Evolutionary conservation across 2,113 vertebrate genomes (phyloP).

Genomic region (Meriones unguiculatus): DNA sequence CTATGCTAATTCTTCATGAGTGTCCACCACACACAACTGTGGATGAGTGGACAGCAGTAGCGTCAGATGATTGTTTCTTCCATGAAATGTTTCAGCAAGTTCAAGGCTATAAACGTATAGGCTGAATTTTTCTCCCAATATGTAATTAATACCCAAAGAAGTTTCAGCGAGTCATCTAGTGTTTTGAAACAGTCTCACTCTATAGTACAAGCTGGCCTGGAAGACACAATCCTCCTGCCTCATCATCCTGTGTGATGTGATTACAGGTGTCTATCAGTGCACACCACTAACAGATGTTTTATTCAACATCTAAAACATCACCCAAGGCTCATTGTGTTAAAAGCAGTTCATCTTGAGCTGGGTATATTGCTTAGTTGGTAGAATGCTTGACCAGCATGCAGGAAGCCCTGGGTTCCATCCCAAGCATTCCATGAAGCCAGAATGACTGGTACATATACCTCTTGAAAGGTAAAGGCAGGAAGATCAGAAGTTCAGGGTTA

Average conservation of each 20-base stretch:
- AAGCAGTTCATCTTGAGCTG: neutral
- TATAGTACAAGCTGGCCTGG: neutral
- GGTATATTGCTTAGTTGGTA: too few relatives aligned
- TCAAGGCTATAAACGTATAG: neutral
- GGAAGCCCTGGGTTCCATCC: neutral
- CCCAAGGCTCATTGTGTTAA: neutral
- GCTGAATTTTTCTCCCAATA: neutral
- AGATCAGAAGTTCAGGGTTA: neutral
- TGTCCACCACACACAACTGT: fast-evolving
- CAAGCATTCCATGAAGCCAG: neutral
- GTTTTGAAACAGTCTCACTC: neutral
- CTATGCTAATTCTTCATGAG: neutral
- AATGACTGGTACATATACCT: neutral
- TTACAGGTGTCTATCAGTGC: neutral
- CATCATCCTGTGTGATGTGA: too few relatives aligned
- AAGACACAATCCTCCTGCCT: neutral
- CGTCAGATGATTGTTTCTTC: neutral
- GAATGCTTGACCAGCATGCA: neutral
- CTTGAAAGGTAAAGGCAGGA: neutral
- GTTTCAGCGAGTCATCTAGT: neutral
- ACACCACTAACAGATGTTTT: neutral
- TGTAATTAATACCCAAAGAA: neutral
- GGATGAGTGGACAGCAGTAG: neutral
- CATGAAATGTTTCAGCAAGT: neutral
- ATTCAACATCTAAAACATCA: neutral